phyloP scores from a whole-genome alignment of 1,140 invertebrate species.

The Orchestia grillus region DNA sequence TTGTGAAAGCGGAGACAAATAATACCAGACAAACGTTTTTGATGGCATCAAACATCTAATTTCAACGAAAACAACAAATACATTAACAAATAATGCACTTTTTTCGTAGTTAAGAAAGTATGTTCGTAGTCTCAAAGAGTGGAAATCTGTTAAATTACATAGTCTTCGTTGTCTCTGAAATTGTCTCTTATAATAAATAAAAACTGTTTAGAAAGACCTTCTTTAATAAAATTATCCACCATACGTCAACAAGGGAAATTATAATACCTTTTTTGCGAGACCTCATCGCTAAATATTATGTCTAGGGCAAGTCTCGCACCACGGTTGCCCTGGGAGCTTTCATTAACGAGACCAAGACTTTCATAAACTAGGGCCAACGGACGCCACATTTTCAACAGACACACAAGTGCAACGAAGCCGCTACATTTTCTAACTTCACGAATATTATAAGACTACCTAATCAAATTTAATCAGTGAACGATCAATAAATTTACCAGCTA shows the following conservation, averaged over 20 bases:
- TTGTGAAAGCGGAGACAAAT: not conserved
- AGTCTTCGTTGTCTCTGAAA: not conserved
- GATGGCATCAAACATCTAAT: not conserved
- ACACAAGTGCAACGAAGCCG: not conserved
- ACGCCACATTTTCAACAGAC: slow-evolving; percentile 23
- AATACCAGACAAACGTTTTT: not conserved
- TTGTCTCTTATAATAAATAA: not conserved
- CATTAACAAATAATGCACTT: not conserved
- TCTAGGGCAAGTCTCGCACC: not conserved
- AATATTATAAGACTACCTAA: not conserved
- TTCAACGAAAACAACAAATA: not conserved
- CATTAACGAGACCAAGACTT: not conserved
- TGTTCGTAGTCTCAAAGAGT: not conserved
- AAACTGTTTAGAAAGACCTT: not conserved
- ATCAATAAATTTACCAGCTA: not conserved
- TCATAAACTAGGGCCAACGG: slow-evolving; percentile 4
- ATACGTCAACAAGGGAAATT: not conserved
- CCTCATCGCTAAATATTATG: not conserved
- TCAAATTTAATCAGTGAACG: not conserved
- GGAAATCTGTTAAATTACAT: not conserved
- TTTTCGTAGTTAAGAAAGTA: not conserved
- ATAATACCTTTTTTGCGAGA: not conserved
- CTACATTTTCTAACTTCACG: slow-evolving; percentile 6
- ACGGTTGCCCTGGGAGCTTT: not conserved
- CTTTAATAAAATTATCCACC: not conserved